Evolutionary conservation across 2,797 vertebrate species (phyloP).

Genomic region (Lates japonicus): DNA sequence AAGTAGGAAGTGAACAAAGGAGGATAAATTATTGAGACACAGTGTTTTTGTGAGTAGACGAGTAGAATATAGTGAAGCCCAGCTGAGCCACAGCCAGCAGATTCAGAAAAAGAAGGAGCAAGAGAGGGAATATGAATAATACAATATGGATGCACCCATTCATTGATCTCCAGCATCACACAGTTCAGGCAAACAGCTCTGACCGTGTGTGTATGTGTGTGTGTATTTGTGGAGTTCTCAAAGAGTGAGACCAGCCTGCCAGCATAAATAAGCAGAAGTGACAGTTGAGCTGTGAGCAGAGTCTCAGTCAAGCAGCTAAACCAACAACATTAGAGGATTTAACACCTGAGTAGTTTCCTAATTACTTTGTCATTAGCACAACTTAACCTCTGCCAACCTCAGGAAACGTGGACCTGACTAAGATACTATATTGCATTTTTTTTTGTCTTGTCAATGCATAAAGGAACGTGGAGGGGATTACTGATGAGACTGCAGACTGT

Average conservation of each 20-base stretch:
- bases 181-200: slow-evolving; percentile 10
- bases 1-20: not conserved
- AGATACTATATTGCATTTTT: not conserved
- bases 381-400: slow-evolving; percentile 46
- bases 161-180: slow-evolving; percentile 57
- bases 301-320: slow-evolving; percentile 44
- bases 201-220: slow-evolving; percentile 30
- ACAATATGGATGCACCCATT: slow-evolving; percentile 37
- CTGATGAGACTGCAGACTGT: not conserved
- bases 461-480: not conserved
- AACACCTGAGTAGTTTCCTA: slow-evolving; percentile 68
- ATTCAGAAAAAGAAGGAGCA: slow-evolving; percentile 19
- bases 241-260: slow-evolving; percentile 19
- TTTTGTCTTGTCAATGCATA: not conserved
- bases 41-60: not conserved
- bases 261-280: slow-evolving; percentile 43
- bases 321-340: slow-evolving; percentile 63
- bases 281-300: slow-evolving; percentile 37
- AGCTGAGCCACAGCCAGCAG: slow-evolving; percentile 28
- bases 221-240: slow-evolving; percentile 18
- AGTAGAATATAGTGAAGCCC: not conserved
- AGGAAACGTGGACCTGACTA: slow-evolving; percentile 9
- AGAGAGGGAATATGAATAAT: slow-evolving; percentile 49
- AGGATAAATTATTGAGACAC: slow-evolving; percentile 28
- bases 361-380: slow-evolving; percentile 67